These are phyloP conservation scores for Frieseomelitta varia DNA, from an alignment of 1,140 invertebrate genomes.

Conservation along the genomic window DNA sequence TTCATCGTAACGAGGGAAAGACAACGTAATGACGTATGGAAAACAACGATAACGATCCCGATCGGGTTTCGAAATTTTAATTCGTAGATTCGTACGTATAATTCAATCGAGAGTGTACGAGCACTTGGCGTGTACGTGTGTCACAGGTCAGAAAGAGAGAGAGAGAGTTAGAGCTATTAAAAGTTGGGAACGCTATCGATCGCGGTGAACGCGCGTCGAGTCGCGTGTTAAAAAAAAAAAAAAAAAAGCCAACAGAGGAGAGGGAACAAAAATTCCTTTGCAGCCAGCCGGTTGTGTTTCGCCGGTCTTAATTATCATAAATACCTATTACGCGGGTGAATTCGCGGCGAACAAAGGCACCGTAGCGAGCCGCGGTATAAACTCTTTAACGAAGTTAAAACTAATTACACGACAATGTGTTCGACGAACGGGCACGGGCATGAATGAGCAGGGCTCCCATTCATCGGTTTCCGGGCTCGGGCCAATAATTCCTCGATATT, in stretches of 20 bases:
- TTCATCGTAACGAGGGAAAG: not conserved
- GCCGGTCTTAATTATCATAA: not conserved
- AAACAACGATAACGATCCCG: too few relatives aligned
- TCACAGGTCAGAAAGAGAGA: too few relatives aligned
- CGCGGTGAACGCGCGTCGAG: not conserved
- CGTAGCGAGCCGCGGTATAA: not conserved
- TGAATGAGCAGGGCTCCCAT: not conserved
- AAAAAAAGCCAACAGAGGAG: not conserved
- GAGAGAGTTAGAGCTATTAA: not conserved
- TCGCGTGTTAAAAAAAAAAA: too few relatives aligned
- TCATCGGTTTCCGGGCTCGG: not conserved
- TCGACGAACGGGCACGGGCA: not conserved
- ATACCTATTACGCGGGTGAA: not conserved
- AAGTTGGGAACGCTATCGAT: not conserved
- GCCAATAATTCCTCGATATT: constrained; percentile 26
- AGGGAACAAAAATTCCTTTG: not conserved
- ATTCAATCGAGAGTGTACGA: not conserved
- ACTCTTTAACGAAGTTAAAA: constrained; percentile 6
- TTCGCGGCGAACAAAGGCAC: not conserved
- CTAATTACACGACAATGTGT: constrained; percentile 11
- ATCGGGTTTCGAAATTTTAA: too few relatives aligned
- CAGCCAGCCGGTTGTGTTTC: not conserved
- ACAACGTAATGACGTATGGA: not conserved
- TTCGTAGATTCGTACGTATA: too few relatives aligned
- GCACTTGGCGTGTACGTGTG: not conserved